phyloP scores from a whole-genome alignment of 2,113 vertebrate genomes.

The Poecile atricapillus region DNA sequence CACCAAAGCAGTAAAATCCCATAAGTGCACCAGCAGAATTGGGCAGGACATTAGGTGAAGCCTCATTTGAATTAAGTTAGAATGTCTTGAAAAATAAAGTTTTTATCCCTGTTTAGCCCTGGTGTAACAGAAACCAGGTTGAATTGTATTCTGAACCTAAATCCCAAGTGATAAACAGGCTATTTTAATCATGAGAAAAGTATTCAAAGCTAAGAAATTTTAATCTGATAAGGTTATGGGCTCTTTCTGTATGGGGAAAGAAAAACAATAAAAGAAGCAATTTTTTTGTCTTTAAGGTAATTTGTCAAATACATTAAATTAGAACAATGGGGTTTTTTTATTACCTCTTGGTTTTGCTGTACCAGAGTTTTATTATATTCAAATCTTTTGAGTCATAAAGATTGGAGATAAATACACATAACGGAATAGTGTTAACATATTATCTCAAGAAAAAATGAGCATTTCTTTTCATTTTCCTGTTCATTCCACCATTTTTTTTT shows the following conservation, averaged over 20 bases:
- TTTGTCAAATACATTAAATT: constrained; percentile 5
- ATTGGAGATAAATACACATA: constrained; percentile 28
- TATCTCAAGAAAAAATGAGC: neutral
- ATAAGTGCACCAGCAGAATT: accelerated
- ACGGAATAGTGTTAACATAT: neutral
- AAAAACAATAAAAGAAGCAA: neutral
- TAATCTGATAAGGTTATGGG: neutral
- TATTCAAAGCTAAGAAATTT: neutral
- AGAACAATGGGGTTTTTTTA: neutral
- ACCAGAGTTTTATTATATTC: neutral
- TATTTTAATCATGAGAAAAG: neutral
- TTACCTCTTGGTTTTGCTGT: neutral
- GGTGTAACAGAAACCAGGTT: neutral
- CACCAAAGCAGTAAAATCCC: neutral
- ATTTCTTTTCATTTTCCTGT: constrained; percentile 18
- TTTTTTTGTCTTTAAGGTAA: neutral
- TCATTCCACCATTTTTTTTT: neutral
- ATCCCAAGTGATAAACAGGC: neutral
- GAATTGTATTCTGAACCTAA: neutral
- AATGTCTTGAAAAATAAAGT: neutral
- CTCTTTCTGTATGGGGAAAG: neutral
- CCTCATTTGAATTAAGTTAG: neutral
- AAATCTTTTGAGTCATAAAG: constrained; percentile 1
- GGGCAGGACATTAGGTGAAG: neutral
- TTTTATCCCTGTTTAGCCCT: neutral